A percentile compares a stretch with the other conserved stretches of the same genome.
These are phyloP conservation scores for Anarsia innoxiella DNA, from an alignment of 2,888 invertebrate species.

Conservation along the genomic window DNA sequence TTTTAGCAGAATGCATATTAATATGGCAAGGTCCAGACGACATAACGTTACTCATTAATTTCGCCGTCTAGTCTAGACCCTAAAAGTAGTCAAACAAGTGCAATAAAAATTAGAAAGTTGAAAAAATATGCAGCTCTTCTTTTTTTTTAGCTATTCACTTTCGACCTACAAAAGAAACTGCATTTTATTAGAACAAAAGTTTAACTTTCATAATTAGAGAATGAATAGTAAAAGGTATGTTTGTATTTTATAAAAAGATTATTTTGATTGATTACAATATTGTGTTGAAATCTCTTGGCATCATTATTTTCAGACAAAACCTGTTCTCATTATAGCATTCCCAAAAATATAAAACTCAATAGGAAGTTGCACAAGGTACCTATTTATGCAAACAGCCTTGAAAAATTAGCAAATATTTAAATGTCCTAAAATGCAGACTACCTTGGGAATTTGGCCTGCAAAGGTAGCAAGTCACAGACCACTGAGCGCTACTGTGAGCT, in stretches of 20 bases:
- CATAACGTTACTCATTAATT: conserved; percentile 31
- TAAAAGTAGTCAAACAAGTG: conserved; percentile 61
- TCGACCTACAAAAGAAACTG: conserved; percentile 67
- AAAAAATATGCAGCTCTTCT: conserved; percentile 56
- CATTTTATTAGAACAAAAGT: conserved; percentile 68
- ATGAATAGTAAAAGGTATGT: too few species aligned
- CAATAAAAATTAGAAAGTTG: conserved; percentile 68
- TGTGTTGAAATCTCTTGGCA: too few species aligned
- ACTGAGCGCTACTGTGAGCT: too few species aligned
- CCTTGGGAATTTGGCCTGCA: conserved; percentile 3
- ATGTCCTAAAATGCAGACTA: conserved; percentile 12
- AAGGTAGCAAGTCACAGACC: conserved; percentile 12
- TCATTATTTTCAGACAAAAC: too few species aligned
- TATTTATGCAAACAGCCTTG: conserved; percentile 11
- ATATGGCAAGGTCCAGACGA: conserved; percentile 12
- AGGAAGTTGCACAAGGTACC: conserved; percentile 5
- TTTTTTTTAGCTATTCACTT: conserved; percentile 46
- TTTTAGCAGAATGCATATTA: too few species aligned
- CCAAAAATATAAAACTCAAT: too few species aligned
- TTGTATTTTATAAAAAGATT: too few species aligned
- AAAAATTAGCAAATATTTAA: conserved; percentile 14
- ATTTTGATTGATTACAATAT: not conserved
- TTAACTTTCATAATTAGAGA: conserved; percentile 42
- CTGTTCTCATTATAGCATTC: too few species aligned
- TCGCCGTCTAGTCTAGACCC: conserved; percentile 41